These are phyloP conservation scores for Lamellibrachia luymesi DNA, from an alignment of 1,140 invertebrate genomes.

Conservation along the genomic window DNA sequence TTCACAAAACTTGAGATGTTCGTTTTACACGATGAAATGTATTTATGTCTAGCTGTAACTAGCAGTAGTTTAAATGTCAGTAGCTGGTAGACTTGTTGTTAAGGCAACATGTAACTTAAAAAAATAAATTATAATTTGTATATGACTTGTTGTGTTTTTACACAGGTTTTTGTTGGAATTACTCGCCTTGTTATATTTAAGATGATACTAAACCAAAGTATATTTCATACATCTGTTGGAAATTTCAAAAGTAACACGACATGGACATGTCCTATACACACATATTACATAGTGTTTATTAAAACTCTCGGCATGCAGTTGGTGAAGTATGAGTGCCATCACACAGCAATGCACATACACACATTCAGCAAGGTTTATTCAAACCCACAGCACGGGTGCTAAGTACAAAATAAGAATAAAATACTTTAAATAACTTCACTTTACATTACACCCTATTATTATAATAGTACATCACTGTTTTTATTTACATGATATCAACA, in stretches of 20 bases:
- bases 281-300: not conserved
- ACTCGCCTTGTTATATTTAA: too few relatives aligned
- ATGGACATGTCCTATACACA: not conserved
- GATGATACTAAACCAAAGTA: too few relatives aligned
- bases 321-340: not conserved
- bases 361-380: not conserved
- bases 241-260: not conserved
- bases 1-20: not conserved
- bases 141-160: not conserved
- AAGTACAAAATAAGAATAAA: not conserved
- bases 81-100: not conserved
- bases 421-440: not conserved
- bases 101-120: not conserved
- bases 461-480: not conserved
- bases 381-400: not conserved
- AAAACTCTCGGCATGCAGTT: not conserved
- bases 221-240: too few relatives aligned
- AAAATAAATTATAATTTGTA: conserved; percentile 6
- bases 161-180: not conserved
- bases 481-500: not conserved
- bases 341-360: not conserved
- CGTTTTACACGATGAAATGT: conserved; percentile 5
- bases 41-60: not conserved
- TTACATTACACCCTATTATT: not conserved
- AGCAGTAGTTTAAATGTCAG: not conserved